Evolutionary conservation across 2,888 invertebrate genomes (phyloP).

Genomic region (Pachliopta kotzebuea): DNA sequence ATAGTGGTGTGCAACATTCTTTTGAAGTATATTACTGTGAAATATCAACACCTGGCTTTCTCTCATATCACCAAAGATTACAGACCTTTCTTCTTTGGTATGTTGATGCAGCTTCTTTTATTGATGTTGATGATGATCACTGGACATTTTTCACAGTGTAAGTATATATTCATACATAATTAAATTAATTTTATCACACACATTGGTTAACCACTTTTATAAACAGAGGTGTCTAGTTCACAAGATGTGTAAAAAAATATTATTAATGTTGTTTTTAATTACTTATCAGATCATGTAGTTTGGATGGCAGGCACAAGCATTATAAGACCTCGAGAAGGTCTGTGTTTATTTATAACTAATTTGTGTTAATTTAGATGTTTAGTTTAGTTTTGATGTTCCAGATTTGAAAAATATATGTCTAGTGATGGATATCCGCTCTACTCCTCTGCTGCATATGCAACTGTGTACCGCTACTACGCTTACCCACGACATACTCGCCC

Average conservation of each 20-base stretch:
- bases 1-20: conserved; percentile 62
- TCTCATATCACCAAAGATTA: conserved; percentile 89
- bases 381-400: conserved; percentile 42
- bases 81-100: conserved; percentile 97
- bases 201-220: too few relatives aligned
- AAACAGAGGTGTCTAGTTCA: too few relatives aligned
- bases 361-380: background rate
- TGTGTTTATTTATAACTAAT: too few relatives aligned
- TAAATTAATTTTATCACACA: too few relatives aligned
- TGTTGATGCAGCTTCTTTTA: conserved; percentile 97
- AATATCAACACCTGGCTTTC: conserved; percentile 85
- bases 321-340: too few relatives aligned
- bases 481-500: conserved; percentile 94
- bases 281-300: too few relatives aligned
- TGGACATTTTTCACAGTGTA: conserved; percentile 94
- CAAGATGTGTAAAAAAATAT: too few relatives aligned
- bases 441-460: conserved; percentile 92
- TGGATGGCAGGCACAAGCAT: too few relatives aligned
- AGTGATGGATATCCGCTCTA: conserved; percentile 81
- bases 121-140: conserved; percentile 94
- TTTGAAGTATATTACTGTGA: conserved; percentile 93
- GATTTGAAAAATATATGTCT: conserved; percentile 85
- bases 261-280: too few relatives aligned
- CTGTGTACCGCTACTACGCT: conserved; percentile 96
- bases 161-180: conserved; percentile 45